A percentile compares a stretch with the other conserved stretches of the same genome.
Conservation (phyloP, 2,113 vertebrate genomes). For the Ursus arctos region DNA sequence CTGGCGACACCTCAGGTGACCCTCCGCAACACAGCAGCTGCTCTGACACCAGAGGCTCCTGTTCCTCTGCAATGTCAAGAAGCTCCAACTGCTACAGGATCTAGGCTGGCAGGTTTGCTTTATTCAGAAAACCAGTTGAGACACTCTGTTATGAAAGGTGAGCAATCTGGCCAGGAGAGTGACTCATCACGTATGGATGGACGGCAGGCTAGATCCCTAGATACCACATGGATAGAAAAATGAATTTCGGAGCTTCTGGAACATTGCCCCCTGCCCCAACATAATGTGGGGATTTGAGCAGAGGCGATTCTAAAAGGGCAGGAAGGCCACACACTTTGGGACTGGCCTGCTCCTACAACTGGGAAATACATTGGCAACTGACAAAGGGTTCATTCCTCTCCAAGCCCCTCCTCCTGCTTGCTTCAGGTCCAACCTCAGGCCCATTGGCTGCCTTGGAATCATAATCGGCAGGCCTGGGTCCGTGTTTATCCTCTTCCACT, state of each 20-base stretch:
- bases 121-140: not conserved
- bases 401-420: not conserved
- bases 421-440: not conserved
- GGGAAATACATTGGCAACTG: not conserved
- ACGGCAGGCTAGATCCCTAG: not conserved
- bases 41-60: not conserved
- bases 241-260: not conserved
- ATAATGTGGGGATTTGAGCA: not conserved
- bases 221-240: not conserved
- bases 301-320: not conserved
- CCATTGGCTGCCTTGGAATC: not conserved
- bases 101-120: not conserved
- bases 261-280: not conserved
- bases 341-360: not conserved
- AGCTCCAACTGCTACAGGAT: not conserved
- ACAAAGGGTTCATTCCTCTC: not conserved
- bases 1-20: not conserved
- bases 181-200: not conserved
- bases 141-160: not conserved
- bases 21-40: not conserved
- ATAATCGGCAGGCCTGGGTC: not conserved
- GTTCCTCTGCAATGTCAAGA: not conserved
- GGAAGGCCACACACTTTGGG: not conserved
- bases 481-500: not conserved
- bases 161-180: not conserved